Conservation (phyloP, 2,113 vertebrate genomes). For the Larimichthys polyactis region DNA sequence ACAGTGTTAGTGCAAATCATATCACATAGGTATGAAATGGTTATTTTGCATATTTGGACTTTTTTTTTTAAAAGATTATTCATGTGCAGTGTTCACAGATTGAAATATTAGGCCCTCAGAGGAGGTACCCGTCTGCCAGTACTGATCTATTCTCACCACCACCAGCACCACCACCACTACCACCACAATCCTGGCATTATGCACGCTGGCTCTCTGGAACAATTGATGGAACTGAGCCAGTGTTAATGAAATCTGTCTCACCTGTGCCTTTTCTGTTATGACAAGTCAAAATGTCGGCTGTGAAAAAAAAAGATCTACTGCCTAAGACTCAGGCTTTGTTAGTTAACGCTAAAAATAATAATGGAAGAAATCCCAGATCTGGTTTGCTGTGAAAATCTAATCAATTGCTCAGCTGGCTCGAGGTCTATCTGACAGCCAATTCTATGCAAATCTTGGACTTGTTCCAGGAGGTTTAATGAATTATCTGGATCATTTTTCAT, state of each 20-base stretch:
- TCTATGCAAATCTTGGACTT: not conserved
- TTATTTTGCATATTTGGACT: not conserved
- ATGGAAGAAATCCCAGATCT: slow-evolving; percentile 7
- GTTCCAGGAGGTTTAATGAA: not conserved
- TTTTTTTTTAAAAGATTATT: too few relatives aligned
- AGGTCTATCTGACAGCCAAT: not conserved
- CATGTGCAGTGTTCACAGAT: not conserved
- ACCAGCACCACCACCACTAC: not conserved
- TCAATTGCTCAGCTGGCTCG: not conserved
- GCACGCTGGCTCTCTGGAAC: not conserved
- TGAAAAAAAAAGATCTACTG: not conserved
- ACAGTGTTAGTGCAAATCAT: not conserved
- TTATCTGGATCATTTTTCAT: not conserved
- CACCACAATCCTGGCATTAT: not conserved
- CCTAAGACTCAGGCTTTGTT: not conserved
- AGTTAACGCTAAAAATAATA: not conserved
- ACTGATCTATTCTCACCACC: not conserved
- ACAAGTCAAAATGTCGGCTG: not conserved
- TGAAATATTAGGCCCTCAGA: not conserved
- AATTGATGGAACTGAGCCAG: not conserved
- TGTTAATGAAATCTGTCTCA: not conserved
- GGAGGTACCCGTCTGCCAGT: not conserved
- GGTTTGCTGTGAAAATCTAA: slow-evolving; percentile 2
- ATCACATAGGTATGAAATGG: not conserved
- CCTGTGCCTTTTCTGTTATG: not conserved